Evolutionary conservation across 92 coral and sea anemone genomes (phyloP).

Genomic region (Bergia sp.): DNA sequence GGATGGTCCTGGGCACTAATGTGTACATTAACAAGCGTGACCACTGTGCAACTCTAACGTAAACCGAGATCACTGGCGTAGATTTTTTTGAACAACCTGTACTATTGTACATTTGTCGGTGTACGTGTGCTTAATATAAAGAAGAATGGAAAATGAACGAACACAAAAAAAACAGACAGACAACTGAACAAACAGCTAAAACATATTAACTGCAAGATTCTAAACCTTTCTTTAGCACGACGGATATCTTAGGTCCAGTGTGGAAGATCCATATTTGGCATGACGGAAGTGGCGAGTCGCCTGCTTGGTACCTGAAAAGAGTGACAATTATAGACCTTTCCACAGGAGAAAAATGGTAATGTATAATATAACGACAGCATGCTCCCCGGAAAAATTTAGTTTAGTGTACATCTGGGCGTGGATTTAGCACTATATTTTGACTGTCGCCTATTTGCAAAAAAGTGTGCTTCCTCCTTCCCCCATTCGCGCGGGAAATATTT

Average conservation of each 20-base stretch:
- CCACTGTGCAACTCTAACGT: no score
- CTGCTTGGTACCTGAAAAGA: slow-evolving; percentile 79
- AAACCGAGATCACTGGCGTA: no score
- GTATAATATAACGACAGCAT: neutral
- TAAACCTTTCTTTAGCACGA: slow-evolving; percentile 55
- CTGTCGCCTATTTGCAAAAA: no score
- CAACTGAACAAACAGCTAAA: neutral
- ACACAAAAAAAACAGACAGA: neutral
- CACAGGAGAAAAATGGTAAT: slow-evolving; percentile 65
- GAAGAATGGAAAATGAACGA: neutral
- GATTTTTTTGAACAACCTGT: neutral
- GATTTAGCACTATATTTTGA: no score
- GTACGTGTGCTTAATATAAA: neutral
- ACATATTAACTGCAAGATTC: neutral
- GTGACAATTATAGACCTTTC: slow-evolving; percentile 64
- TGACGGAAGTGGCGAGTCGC: slow-evolving; percentile 68
- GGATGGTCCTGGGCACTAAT: no score
- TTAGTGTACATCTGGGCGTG: no score
- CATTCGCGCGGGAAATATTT: no score
- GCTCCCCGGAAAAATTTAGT: neutral
- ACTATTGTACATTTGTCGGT: neutral
- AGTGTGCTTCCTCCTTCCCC: no score
- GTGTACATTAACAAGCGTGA: no score
- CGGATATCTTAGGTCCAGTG: slow-evolving; percentile 57
- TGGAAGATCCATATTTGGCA: slow-evolving; percentile 87